These are phyloP conservation scores for Scrobipalpa costella DNA, from an alignment of 2,888 invertebrate species.

Conservation along the genomic window DNA sequence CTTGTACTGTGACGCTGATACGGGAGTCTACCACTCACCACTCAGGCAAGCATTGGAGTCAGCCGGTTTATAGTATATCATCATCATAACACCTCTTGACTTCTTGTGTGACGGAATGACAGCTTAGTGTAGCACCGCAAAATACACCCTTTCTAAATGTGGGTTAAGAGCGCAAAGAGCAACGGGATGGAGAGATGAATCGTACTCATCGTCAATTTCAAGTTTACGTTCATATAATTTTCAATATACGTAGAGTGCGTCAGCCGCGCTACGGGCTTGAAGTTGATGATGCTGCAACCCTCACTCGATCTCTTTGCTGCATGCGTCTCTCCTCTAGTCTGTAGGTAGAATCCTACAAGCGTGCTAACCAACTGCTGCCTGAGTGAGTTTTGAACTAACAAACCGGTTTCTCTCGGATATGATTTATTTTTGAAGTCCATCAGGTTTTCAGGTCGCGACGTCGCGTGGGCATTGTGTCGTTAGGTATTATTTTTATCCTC, in stretches of 20 bases:
- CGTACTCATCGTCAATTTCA: conserved; percentile 18
- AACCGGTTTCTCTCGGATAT: conserved; percentile 50
- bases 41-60: conserved; percentile 87
- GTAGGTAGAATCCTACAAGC: conserved; percentile 58
- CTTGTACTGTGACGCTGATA: conserved; percentile 86
- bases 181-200: conserved; percentile 13
- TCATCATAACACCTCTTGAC: conserved; percentile 73
- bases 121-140: conserved; percentile 71
- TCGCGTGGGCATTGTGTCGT: conserved; percentile 39
- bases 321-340: conserved; percentile 46
- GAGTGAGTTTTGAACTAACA: conserved; percentile 79
- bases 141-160: conserved; percentile 40
- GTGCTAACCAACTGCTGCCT: conserved; percentile 81
- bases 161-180: conserved; percentile 10
- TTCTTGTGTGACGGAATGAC: conserved; percentile 77
- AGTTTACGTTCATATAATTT: conserved; percentile 4
- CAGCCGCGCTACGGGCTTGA: conserved; percentile 19
- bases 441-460: conserved; percentile 47
- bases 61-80: conserved; percentile 79
- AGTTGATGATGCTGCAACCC: conserved; percentile 26
- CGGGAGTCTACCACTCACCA: conserved; percentile 87
- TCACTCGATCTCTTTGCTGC: conserved; percentile 18
- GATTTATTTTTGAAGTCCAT: conserved; percentile 81
- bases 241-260: neutral
- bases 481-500: conserved; percentile 51